Percentiles rank a stretch among this genome's conserved stretches.
These are phyloP conservation scores for Drosophila paulistorum DNA, from an alignment of 1,140 invertebrate genomes.

Conservation along the genomic window DNA sequence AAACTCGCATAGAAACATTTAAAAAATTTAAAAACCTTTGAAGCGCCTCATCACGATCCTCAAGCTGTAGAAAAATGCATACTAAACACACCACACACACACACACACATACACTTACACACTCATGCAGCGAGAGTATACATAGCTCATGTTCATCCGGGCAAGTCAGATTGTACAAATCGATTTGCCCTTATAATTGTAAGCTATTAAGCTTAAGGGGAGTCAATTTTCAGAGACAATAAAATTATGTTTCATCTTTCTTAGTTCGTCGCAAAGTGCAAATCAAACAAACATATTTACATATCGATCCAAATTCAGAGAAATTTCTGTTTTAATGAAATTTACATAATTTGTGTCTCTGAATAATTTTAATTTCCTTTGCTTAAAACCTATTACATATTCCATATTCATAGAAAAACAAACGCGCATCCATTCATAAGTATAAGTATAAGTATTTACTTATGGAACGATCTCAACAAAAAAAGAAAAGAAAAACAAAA, in stretches of 20 bases:
- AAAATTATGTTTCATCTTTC: background rate
- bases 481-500: background rate
- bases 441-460: constrained; percentile 7
- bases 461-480: constrained; percentile 7
- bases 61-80: constrained; percentile 58
- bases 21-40: constrained; percentile 44
- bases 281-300: background rate
- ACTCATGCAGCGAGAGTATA: background rate
- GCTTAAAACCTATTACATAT: background rate
- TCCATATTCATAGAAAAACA: background rate
- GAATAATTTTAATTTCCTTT: constrained; percentile 6
- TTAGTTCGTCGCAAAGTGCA: background rate
- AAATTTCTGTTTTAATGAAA: background rate
- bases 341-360: background rate
- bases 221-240: background rate
- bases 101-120: background rate
- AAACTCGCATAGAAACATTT: constrained; percentile 41
- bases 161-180: background rate
- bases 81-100: constrained; percentile 15
- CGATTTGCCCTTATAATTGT: background rate
- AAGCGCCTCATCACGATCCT: constrained; percentile 70
- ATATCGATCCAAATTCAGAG: background rate
- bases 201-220: background rate
- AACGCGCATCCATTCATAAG: background rate
- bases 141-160: background rate